Evolutionary conservation across 2,797 vertebrate genomes (phyloP).

Genomic region (Emys orbicularis): DNA sequence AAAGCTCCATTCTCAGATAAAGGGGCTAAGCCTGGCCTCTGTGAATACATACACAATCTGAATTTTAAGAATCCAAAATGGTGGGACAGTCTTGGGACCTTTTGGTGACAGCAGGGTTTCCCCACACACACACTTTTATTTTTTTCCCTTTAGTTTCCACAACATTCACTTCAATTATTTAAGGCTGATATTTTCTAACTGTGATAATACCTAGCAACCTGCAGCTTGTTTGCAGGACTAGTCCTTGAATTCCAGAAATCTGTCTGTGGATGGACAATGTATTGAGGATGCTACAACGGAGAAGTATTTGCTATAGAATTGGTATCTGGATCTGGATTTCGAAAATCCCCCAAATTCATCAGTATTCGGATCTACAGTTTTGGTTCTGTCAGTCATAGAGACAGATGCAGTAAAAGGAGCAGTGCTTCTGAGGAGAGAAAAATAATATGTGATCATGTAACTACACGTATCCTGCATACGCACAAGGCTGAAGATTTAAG

Average conservation of each 20-base stretch:
- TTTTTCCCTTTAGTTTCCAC: neutral
- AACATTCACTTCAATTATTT: neutral
- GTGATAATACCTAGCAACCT: neutral
- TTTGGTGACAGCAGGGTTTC: neutral
- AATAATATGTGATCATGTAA: neutral
- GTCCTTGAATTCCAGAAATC: neutral
- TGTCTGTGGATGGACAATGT: rapidly evolving
- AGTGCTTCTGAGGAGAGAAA: neutral
- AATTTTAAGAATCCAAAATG: conserved; percentile 12
- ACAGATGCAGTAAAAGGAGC: rapidly evolving
- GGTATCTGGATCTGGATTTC: neutral
- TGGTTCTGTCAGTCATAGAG: neutral
- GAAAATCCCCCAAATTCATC: neutral
- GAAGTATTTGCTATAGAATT: neutral
- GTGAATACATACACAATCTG: neutral
- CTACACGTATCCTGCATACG: neutral
- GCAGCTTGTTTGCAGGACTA: neutral
- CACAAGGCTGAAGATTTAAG: neutral
- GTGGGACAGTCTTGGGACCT: neutral
- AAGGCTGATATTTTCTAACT: neutral
- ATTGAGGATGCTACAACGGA: neutral
- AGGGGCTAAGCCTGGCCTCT: neutral
- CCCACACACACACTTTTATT: too few species aligned
- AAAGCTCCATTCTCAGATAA: neutral
- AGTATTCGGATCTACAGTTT: neutral